A percentile compares a stretch with the other conserved stretches of the same genome.
Conservation (phyloP, 2,888 invertebrate genomes). For the Tillus elongatus region DNA sequence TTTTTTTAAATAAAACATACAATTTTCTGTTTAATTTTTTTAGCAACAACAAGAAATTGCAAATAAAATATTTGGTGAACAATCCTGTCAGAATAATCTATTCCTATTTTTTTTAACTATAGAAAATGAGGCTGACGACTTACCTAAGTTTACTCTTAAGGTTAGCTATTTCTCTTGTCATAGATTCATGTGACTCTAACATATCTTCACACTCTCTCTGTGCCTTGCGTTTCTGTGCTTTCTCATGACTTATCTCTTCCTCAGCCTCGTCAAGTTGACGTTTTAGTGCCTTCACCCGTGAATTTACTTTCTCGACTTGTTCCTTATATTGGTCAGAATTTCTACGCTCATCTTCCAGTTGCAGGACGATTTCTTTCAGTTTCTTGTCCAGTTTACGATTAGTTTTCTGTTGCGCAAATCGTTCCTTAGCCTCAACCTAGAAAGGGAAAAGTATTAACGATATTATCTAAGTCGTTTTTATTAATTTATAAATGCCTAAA, state of each 20-base stretch:
- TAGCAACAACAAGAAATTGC: too few relatives aligned
- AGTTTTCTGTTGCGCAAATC: constrained; percentile 78
- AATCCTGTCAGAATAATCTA: too few relatives aligned
- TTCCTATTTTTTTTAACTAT: too few relatives aligned
- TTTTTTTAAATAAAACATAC: too few relatives aligned
- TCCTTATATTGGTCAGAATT: constrained; percentile 98
- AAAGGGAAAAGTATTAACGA: constrained; percentile 9
- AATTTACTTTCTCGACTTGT: constrained; percentile 87
- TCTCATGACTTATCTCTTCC: constrained; percentile 92
- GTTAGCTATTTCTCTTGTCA: constrained; percentile 77
- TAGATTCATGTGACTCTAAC: constrained; percentile 84
- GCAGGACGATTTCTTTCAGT: constrained; percentile 82
- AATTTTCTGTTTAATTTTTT: too few relatives aligned
- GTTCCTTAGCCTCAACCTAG: constrained; percentile 78
- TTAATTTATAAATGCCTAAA: too few relatives aligned
- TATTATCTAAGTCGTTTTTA: too few relatives aligned
- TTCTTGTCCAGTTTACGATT: constrained; percentile 93
- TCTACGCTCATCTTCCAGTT: constrained; percentile 92
- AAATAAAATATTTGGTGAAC: too few relatives aligned
- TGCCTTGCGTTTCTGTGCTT: constrained; percentile 89
- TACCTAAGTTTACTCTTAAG: constrained; percentile 86
- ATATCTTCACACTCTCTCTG: constrained; percentile 96
- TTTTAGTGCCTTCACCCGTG: constrained; percentile 80
- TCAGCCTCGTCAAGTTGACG: constrained; percentile 95
- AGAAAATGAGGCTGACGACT: too few relatives aligned